Evolutionary conservation across 2,888 invertebrate species (phyloP).

Genomic region (Lasioglossum calceatum): DNA sequence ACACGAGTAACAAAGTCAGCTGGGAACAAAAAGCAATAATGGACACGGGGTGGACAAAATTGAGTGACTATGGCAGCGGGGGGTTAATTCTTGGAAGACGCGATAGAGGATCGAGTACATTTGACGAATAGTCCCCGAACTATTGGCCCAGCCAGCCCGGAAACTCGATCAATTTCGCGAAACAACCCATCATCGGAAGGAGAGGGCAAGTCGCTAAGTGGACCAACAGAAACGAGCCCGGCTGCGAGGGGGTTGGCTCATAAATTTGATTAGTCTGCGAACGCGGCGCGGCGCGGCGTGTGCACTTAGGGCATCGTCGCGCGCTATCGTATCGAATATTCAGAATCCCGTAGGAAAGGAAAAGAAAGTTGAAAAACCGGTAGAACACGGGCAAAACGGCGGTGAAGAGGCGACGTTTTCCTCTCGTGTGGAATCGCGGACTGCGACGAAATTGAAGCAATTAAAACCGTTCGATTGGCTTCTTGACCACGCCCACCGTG

Average conservation of each 20-base stretch:
- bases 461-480: constrained; percentile 31
- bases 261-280: constrained; percentile 72
- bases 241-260: constrained; percentile 46
- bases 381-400: neutral
- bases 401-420: neutral
- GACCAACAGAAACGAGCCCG: constrained; percentile 62
- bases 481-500: constrained; percentile 6
- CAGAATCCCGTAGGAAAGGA: constrained; percentile 32
- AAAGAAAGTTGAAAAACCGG: neutral
- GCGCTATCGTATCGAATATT: constrained; percentile 38
- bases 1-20: neutral
- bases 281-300: constrained; percentile 49
- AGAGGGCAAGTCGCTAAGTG: constrained; percentile 61
- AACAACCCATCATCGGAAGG: constrained; percentile 39
- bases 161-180: constrained; percentile 55
- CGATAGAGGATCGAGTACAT: constrained; percentile 10
- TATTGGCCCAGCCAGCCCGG: constrained; percentile 31
- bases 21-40: neutral
- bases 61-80: neutral
- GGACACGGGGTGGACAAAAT: neutral
- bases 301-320: constrained; percentile 53
- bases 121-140: constrained; percentile 21
- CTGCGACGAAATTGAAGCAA: constrained; percentile 3
- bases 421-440: constrained; percentile 13
- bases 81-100: neutral